Percentiles rank a stretch among this genome's conserved stretches.
Evolutionary conservation across 2,113 vertebrate species (phyloP).

Genomic region (Coregonus clupeaformis): DNA sequence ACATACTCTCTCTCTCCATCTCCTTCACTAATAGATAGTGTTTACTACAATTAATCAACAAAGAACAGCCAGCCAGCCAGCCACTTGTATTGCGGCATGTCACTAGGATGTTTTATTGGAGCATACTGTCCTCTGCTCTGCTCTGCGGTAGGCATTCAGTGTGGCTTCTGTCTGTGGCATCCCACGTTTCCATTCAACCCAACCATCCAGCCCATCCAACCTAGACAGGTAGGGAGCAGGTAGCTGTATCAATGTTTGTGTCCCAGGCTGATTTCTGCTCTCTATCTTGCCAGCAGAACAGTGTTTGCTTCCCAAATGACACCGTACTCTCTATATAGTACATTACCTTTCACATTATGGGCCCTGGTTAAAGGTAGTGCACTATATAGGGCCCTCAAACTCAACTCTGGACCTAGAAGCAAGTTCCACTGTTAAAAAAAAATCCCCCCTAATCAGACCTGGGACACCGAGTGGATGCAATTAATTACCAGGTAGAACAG

Average conservation of each 20-base stretch:
- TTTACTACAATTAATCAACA: constrained; percentile 40
- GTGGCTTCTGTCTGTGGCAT: constrained; percentile 25
- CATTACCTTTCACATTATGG: too few relatives aligned
- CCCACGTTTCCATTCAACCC: constrained; percentile 31
- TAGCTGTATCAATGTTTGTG: constrained; percentile 5
- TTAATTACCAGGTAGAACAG: too few relatives aligned
- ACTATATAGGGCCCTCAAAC: too few relatives aligned
- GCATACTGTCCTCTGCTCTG: constrained; percentile 10
- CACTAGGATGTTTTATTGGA: constrained; percentile 33
- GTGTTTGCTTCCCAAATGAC: too few relatives aligned
- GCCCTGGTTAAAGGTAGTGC: too few relatives aligned
- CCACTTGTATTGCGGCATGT: background rate
- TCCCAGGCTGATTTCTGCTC: constrained; percentile 15
- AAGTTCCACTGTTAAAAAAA: too few relatives aligned
- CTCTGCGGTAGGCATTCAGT: constrained; percentile 10
- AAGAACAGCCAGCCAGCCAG: background rate
- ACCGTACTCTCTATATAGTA: too few relatives aligned
- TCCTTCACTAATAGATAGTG: constrained; percentile 24
- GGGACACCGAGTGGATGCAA: too few relatives aligned
- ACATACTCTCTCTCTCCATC: constrained; percentile 8
- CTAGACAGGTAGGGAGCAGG: background rate
- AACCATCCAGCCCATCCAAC: too few relatives aligned
- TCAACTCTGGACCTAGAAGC: too few relatives aligned
- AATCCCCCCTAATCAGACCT: too few relatives aligned
- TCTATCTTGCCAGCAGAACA: background rate